phyloP scores from a whole-genome alignment of 2,113 vertebrate genomes.

The Uropsilus gracilis region DNA sequence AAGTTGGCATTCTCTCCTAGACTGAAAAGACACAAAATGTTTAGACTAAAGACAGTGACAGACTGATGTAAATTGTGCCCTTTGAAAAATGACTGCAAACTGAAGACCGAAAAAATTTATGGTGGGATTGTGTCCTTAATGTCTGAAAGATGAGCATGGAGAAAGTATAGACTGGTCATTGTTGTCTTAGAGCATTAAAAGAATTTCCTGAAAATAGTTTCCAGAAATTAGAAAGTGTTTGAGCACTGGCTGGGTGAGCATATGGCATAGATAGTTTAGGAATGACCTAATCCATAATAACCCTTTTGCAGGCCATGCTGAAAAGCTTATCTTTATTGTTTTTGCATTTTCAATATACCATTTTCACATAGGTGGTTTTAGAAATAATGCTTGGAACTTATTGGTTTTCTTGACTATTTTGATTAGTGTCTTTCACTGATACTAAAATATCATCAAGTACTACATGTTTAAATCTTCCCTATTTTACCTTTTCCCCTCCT shows the following conservation, averaged over 20 bases:
- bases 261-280: not conserved
- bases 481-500: not conserved
- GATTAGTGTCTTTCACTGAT: not conserved
- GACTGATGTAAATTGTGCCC: not conserved
- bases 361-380: not conserved
- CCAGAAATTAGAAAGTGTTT: not conserved
- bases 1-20: not conserved
- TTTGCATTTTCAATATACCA: not conserved
- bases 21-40: not conserved
- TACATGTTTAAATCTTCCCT: not conserved
- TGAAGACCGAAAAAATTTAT: not conserved
- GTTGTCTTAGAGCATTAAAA: not conserved
- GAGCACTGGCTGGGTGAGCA: not conserved
- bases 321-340: not conserved
- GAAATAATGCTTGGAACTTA: not conserved
- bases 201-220: not conserved
- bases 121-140: not conserved
- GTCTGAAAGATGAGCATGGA: not conserved
- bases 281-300: not conserved
- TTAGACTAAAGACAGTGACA: not conserved
- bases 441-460: not conserved
- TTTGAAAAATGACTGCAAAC: not conserved
- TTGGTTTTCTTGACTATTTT: not conserved
- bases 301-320: not conserved
- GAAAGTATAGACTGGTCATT: not conserved